A percentile compares a stretch with the other conserved stretches of the same genome.
These are phyloP conservation scores for Pinna nobilis DNA, from an alignment of 1,140 invertebrate species.

Conservation along the genomic window DNA sequence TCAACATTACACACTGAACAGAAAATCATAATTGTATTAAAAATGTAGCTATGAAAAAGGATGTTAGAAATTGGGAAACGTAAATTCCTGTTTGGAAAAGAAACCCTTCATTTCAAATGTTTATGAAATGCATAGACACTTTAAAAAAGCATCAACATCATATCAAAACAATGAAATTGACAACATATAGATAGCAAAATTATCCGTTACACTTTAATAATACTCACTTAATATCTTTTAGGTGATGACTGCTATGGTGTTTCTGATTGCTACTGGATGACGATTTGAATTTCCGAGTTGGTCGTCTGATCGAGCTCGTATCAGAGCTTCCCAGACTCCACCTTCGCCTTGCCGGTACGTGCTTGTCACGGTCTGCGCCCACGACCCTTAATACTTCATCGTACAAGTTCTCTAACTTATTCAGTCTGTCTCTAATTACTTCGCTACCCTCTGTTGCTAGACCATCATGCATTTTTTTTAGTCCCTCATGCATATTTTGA, in stretches of 20 bases:
- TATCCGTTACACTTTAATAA: background rate
- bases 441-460: slow-evolving; percentile 22
- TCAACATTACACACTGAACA: too few species aligned
- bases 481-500: slow-evolving; percentile 25
- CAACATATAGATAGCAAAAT: background rate
- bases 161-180: too few species aligned
- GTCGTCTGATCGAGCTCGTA: slow-evolving; percentile 58
- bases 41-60: too few species aligned
- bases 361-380: slow-evolving; percentile 76
- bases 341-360: slow-evolving; percentile 30
- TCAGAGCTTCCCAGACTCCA: slow-evolving; percentile 69
- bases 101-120: too few species aligned
- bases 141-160: too few species aligned
- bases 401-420: slow-evolving; percentile 93
- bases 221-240: slow-evolving; percentile 54
- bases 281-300: slow-evolving; percentile 30
- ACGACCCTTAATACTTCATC: slow-evolving; percentile 87
- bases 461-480: slow-evolving; percentile 33
- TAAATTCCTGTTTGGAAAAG: too few species aligned
- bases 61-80: too few species aligned
- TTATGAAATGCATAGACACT: too few species aligned
- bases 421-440: slow-evolving; percentile 80
- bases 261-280: slow-evolving; percentile 22
- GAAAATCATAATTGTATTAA: too few species aligned
- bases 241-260: slow-evolving; percentile 29